Evolutionary conservation across 2,797 vertebrate genomes (phyloP), one percentile per base, ranked within the genome.

Genomic region (Galagoides demidoff): DNA sequence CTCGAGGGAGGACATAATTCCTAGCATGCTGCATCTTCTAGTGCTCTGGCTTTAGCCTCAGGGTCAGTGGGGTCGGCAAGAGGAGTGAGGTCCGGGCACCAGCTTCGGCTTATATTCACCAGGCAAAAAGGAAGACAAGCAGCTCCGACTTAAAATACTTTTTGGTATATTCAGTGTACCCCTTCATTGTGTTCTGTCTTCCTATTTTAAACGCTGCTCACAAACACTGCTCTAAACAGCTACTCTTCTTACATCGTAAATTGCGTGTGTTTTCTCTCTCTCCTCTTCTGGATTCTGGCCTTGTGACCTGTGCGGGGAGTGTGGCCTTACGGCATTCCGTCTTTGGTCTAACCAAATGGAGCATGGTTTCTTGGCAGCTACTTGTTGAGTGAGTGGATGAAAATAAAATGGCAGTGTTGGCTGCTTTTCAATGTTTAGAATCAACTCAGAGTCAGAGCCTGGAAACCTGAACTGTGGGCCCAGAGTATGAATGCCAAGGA

Each of bases 281-380:
- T n/a, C 7, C n/a, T 39, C 39, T 22, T 49, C 61, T 27, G 49
- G 64, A 83, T 29, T 63, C n/a, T 3, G 57, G 74, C 23, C 31
- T 77, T 2, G 22, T 3, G 7, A 2, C 0, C 14, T 16, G 4
- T 10, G 2, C 4, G n/a, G 34, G 76, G 57, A 74, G 23, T 17
- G 64, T 84, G 81, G 89, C 92, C 88, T 76, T 73, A 90, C 79
- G 79, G 23, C 14, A 0, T 1, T 3, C 34, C 0, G 0, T 61
- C 89, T 94, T 76, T 59, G 79, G 88, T 94, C 79, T 71, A 22
- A 57, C 89, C 95, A 89, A 43, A 55, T 55, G 12, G 27, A 55
- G 92, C 74, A 63, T 78, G 92, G 57, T n/a, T 92, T 71, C 79
- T 22, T 89, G 94, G 95, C 63, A 89, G 91, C 17, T 79, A 14